Evolutionary conservation across 2,113 vertebrate species (phyloP), one percentile per base, ranked within the genome.

Genomic region (Etia nguti): DNA sequence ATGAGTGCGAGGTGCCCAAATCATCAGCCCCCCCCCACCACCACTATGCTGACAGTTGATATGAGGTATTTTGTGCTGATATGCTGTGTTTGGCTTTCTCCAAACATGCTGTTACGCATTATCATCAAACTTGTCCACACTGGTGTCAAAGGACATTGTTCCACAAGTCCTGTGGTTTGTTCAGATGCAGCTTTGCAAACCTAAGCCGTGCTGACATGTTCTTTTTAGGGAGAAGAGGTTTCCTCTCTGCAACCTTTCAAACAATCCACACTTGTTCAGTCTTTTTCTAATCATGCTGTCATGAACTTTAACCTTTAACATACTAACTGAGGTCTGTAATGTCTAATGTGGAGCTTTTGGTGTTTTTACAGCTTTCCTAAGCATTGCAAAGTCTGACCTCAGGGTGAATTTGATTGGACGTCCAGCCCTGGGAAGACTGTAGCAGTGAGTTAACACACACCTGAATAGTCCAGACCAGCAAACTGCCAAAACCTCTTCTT

Each of bases 51-150:
- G 3, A 24, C 36, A 41, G n/a, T 8, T 0, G 12, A 41, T 68
- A 41, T 9, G 3, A 70, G 36, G 62, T 70, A n/a, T 70, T 43
- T 70, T 65, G 65, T 24, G 65, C 38, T 70, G 65, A 70, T 70
- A 24, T 43, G 65, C 65, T 70, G 36, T 24, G 38, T 43, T 70
- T 16, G 65, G 65, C 12, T 43, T 70, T 70, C 65, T 70, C 65
- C 4, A 3, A 41, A 70, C 11, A 43, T 68, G 36, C 65, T 70
- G 36, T 43, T 46, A 10, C 13, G 2, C 8, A 24, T 10, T 46
- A 43, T 43, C n/a, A 24, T 43, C 65, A 70, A 70, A 26, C 65
- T 24, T 46, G 12, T 26, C 38, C 65, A 70, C 38, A 43, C 0
- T 70, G n/a, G n/a, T 43, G 8, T 70, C 34, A 65, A 11, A 11